These are phyloP conservation scores for Eupithecia subfuscata DNA, from an alignment of 2,888 invertebrate species.

Conservation along the genomic window DNA sequence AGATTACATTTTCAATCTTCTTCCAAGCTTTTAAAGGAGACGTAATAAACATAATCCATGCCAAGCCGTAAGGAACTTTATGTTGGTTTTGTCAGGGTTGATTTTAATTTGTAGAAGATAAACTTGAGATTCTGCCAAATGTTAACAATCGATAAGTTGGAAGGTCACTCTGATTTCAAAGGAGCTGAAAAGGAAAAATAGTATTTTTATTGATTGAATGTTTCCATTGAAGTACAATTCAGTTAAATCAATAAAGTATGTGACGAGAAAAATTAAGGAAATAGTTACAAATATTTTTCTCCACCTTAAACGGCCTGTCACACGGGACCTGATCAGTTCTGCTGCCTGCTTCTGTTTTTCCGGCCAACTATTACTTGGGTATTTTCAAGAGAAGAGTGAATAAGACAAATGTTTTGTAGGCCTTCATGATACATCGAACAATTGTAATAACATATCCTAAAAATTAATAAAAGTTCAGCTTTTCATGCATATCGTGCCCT, in stretches of 20 bases:
- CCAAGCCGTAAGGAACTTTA: not conserved
- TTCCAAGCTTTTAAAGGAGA: constrained; percentile 11
- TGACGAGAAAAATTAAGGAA: no score
- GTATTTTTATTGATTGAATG: not conserved
- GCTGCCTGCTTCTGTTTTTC: no score
- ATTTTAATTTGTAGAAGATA: constrained; percentile 12
- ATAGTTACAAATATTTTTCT: no score
- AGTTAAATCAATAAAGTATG: not conserved
- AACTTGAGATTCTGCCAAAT: constrained; percentile 41
- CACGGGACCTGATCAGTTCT: no score
- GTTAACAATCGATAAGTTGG: constrained; percentile 36
- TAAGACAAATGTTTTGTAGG: no score
- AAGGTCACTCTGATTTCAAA: constrained; percentile 25
- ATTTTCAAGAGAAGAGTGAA: no score
- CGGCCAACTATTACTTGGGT: no score
- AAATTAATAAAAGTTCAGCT: no score
- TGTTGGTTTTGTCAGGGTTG: constrained; percentile 6
- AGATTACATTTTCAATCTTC: constrained; percentile 21
- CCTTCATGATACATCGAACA: no score
- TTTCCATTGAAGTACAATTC: not conserved
- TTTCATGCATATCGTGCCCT: no score
- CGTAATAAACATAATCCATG: constrained; percentile 4
- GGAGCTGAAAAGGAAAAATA: constrained; percentile 2
- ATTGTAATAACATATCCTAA: no score
- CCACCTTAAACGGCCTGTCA: no score